Conservation (phyloP, 2,797 vertebrate genomes). For the Phylloscopus collybita region DNA sequence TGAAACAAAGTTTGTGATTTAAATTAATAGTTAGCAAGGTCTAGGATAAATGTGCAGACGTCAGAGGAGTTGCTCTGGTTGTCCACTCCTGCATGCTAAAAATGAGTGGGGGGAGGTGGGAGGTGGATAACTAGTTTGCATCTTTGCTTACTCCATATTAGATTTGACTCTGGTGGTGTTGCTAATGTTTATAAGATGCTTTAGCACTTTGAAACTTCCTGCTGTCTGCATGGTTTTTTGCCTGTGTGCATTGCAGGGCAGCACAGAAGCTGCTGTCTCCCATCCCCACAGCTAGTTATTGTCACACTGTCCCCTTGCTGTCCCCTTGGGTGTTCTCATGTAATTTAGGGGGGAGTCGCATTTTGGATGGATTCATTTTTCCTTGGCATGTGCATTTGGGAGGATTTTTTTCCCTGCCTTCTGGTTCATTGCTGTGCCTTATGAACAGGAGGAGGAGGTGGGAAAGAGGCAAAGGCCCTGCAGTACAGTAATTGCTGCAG, state of each 20-base stretch:
- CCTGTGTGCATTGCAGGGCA: not conserved
- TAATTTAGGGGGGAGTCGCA: rapidly evolving
- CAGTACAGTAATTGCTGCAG: not conserved
- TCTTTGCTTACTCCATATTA: not conserved
- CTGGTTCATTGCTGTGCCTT: not conserved
- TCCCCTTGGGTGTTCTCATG: not conserved
- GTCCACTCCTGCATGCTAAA: not conserved
- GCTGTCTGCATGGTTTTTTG: not conserved
- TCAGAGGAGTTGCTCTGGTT: not conserved
- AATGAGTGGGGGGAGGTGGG: not conserved
- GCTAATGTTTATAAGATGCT: not conserved
- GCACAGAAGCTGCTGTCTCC: not conserved
- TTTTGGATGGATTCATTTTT: not conserved
- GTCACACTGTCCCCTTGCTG: not conserved
- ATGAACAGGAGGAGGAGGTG: not conserved
- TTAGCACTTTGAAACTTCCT: not conserved
- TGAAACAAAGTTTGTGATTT: not conserved
- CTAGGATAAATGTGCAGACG: not conserved
- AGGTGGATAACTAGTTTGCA: not conserved
- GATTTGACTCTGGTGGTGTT: not conserved
- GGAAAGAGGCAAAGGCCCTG: not conserved
- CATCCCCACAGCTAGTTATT: not conserved
- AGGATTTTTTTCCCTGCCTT: not conserved
- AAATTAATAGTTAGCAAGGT: not conserved
- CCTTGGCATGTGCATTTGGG: not conserved